These are phyloP conservation scores for Esox lucius DNA, from an alignment of 2,797 vertebrate genomes.

Conservation along the genomic window DNA sequence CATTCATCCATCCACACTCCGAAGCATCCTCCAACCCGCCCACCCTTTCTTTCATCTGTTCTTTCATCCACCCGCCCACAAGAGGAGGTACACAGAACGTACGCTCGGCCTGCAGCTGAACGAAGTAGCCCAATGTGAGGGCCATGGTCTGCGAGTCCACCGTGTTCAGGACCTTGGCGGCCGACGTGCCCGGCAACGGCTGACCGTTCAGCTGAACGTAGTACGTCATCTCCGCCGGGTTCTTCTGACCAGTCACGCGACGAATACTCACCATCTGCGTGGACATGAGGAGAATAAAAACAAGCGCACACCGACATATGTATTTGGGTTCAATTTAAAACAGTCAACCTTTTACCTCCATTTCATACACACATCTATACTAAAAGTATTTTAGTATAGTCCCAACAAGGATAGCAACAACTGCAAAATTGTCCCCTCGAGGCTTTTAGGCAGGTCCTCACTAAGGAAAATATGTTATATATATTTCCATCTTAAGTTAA, in stretches of 20 bases:
- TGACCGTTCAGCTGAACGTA: slow-evolving; percentile 86
- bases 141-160: slow-evolving; percentile 97
- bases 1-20: background rate
- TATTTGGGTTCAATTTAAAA: too few relatives aligned
- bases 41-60: too few relatives aligned
- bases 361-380: too few relatives aligned
- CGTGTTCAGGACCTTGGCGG: slow-evolving; percentile 94
- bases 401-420: too few relatives aligned
- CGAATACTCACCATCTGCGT: slow-evolving; percentile 94
- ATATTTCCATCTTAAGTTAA: too few relatives aligned
- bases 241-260: slow-evolving; percentile 85
- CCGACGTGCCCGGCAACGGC: slow-evolving; percentile 85
- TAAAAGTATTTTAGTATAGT: too few relatives aligned
- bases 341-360: too few relatives aligned
- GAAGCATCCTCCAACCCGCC: background rate
- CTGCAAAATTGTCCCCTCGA: too few relatives aligned
- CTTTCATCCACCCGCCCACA: background rate
- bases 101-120: slow-evolving; percentile 97
- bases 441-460: too few relatives aligned
- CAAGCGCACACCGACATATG: background rate
- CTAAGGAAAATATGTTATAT: too few relatives aligned
- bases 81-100: slow-evolving; percentile 58
- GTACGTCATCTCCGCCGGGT: slow-evolving; percentile 93
- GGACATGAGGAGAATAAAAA: slow-evolving; percentile 20
- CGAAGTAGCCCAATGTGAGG: slow-evolving; percentile 92